Conservation (phyloP, 2,888 invertebrate species). For the Euplagia quadripunctaria region DNA sequence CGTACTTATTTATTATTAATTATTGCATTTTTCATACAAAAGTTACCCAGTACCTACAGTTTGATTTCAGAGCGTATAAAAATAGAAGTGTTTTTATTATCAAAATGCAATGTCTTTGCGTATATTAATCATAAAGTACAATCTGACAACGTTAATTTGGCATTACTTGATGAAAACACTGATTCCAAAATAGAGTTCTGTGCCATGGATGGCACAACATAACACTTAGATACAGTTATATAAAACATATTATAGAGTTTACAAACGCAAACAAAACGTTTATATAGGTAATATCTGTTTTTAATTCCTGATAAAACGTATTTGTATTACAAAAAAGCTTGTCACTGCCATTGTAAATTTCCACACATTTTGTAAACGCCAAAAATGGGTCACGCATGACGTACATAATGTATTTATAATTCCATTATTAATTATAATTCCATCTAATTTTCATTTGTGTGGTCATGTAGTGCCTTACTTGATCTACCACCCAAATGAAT, state of each 20-base stretch:
- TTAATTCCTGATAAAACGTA: too few species aligned
- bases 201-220: not conserved
- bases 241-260: not conserved
- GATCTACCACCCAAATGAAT: too few species aligned
- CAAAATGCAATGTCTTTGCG: not conserved
- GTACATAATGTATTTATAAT: too few species aligned
- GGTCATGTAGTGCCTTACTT: too few species aligned
- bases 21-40: not conserved
- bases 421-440: too few species aligned
- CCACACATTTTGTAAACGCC: too few species aligned
- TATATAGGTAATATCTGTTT: too few species aligned
- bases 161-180: not conserved
- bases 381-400: too few species aligned
- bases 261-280: too few species aligned
- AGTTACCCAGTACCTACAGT: not conserved
- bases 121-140: not conserved
- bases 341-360: too few species aligned
- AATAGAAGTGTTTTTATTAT: not conserved
- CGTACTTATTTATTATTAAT: not conserved
- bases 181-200: not conserved
- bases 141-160: conserved; percentile 4
- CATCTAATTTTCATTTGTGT: too few species aligned
- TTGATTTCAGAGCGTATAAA: not conserved
- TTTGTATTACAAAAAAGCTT: too few species aligned
- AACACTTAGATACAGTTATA: not conserved